Evolutionary conservation across 2,888 invertebrate genomes (phyloP).

Genomic region (Cheiracanthium punctorium): DNA sequence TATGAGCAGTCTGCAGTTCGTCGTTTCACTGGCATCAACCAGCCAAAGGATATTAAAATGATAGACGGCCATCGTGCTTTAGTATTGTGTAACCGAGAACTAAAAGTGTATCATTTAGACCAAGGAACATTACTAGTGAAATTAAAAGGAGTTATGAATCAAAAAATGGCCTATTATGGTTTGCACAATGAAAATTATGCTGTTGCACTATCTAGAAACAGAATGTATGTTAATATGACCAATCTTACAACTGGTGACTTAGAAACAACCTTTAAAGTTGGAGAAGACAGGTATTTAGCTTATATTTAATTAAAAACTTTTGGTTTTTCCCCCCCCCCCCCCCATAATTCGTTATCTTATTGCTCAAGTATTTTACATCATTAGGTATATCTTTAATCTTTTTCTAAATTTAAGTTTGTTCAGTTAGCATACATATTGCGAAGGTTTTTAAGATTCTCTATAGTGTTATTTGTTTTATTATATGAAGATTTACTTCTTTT

Average conservation of each 20-base stretch:
- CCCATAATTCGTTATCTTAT: too few species aligned
- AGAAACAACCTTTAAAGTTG: conserved; percentile 88
- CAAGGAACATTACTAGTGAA: conserved; percentile 84
- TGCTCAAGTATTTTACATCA: too few species aligned
- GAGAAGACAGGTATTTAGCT: conserved; percentile 84
- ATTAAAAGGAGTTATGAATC: conserved; percentile 89
- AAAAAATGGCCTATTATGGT: conserved; percentile 93
- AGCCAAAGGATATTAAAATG: conserved; percentile 86
- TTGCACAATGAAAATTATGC: conserved; percentile 87
- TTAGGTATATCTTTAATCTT: too few species aligned
- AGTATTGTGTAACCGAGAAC: conserved; percentile 87
- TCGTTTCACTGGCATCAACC: conserved; percentile 83
- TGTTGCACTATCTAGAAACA: conserved; percentile 88
- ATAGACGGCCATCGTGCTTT: conserved; percentile 84
- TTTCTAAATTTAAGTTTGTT: too few species aligned
- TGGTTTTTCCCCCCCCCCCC: too few species aligned
- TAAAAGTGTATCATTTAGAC: conserved; percentile 87
- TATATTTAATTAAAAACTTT: neutral
- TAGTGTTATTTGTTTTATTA: too few species aligned
- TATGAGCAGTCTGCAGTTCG: conserved; percentile 81
- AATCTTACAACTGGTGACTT: conserved; percentile 88
- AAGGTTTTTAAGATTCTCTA: too few species aligned
- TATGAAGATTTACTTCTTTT: too few species aligned
- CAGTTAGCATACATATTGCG: too few species aligned
- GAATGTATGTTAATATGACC: conserved; percentile 93